phyloP scores from a whole-genome alignment of 2,888 invertebrate species.

The Conistra vaccinii region DNA sequence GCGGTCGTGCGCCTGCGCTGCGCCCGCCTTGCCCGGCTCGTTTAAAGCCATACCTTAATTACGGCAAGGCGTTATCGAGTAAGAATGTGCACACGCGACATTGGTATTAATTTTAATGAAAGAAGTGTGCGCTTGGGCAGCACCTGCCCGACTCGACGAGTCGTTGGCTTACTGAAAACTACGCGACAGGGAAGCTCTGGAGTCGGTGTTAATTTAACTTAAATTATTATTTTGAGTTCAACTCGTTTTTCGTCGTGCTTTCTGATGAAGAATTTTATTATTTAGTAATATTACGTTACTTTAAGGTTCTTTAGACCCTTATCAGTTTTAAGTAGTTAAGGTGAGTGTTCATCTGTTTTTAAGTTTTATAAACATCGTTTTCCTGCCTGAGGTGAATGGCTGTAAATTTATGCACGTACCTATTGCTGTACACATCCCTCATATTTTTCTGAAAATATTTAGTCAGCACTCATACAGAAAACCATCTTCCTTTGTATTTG shows the following conservation, averaged over 20 bases:
- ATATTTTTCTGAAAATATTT: not conserved
- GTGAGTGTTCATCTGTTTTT: not conserved
- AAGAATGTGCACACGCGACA: slow-evolving; percentile 91
- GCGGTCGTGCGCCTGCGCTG: slow-evolving; percentile 75
- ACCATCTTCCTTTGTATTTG: not conserved
- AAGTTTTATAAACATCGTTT: not conserved
- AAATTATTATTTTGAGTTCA: not conserved
- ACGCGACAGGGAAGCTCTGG: slow-evolving; percentile 57
- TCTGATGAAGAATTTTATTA: not conserved
- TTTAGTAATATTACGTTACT: not conserved
- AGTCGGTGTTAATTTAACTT: slow-evolving; percentile 20
- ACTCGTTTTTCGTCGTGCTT: not conserved
- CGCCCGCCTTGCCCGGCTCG: slow-evolving; percentile 65
- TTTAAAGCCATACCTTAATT: slow-evolving; percentile 88
- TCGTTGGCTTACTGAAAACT: slow-evolving; percentile 86
- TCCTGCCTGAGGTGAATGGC: not conserved
- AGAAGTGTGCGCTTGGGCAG: slow-evolving; percentile 87
- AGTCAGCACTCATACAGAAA: not conserved
- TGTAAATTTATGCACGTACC: not conserved
- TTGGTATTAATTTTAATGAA: slow-evolving; percentile 91
- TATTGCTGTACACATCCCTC: not conserved
- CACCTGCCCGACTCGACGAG: slow-evolving; percentile 83
- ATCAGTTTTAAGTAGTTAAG: not conserved
- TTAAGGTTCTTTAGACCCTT: not conserved
- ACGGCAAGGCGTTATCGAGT: slow-evolving; percentile 90